Evolutionary conservation across 2,888 invertebrate genomes (phyloP).

Genomic region (Agelastica alni): DNA sequence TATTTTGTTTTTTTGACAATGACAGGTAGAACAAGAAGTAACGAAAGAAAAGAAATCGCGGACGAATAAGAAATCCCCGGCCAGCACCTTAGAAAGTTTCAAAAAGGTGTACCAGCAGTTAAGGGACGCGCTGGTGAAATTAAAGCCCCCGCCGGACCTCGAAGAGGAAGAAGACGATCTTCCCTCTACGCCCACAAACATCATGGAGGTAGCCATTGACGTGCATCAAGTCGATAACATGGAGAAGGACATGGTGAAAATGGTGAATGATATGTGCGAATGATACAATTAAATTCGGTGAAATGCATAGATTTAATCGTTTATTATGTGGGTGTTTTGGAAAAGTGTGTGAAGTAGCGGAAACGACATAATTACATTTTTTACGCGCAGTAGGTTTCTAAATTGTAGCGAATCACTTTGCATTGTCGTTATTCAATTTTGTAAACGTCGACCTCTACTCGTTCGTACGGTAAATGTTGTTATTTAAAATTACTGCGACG

Average conservation of each 20-base stretch:
- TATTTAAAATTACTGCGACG: too few relatives aligned
- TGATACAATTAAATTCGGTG: constrained; percentile 29
- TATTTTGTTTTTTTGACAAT: too few relatives aligned
- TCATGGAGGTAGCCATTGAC: constrained; percentile 41
- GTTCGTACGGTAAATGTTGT: too few relatives aligned
- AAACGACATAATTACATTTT: too few relatives aligned
- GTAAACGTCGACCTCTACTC: too few relatives aligned
- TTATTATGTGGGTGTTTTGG: constrained; percentile 7
- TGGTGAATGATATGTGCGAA: constrained; percentile 67
- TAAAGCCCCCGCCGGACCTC: constrained; percentile 74
- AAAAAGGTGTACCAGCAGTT: constrained; percentile 63
- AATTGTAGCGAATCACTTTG: too few relatives aligned
- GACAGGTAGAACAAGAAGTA: constrained; percentile 64
- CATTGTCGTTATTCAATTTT: too few relatives aligned
- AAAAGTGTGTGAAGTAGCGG: not conserved
- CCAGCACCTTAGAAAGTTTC: constrained; percentile 53
- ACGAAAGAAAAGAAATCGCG: constrained; percentile 73
- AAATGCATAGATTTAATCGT: constrained; percentile 7
- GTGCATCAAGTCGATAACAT: constrained; percentile 57
- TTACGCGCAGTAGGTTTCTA: too few relatives aligned
- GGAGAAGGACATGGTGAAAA: constrained; percentile 78
- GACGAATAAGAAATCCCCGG: constrained; percentile 54
- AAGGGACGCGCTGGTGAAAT: constrained; percentile 82
- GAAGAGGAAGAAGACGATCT: constrained; percentile 44
- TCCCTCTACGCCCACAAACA: constrained; percentile 43